Evolutionary conservation across 2,888 invertebrate genomes (phyloP).

Genomic region (Callyntrura sp.): DNA sequence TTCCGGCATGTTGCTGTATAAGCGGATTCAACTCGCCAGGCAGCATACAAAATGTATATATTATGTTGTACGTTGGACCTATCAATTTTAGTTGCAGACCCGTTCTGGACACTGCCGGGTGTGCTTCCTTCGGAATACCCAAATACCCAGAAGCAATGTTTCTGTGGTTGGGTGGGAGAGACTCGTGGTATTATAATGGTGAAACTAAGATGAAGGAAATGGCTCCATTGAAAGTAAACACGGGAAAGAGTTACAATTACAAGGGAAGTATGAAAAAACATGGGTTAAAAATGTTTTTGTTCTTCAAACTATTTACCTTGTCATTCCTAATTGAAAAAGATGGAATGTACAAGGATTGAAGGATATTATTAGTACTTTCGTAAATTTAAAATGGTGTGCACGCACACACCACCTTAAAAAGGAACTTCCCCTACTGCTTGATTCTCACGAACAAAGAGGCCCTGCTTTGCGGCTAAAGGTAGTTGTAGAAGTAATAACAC

Average conservation of each 20-base stretch:
- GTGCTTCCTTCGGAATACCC: neutral
- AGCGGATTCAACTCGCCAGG: neutral
- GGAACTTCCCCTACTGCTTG: neutral
- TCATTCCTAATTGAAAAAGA: slow-evolving; percentile 76
- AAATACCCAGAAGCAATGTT: neutral
- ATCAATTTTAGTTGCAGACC: neutral
- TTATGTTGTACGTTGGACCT: too few species aligned
- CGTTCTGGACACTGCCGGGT: neutral
- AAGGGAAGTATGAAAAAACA: neutral
- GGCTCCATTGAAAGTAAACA: neutral
- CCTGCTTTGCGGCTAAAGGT: neutral
- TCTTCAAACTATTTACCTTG: slow-evolving; percentile 66
- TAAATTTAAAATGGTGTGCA: slow-evolving; percentile 58
- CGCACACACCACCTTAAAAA: neutral
- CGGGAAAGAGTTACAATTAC: neutral
- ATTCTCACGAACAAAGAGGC: too few species aligned
- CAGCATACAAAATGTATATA: neutral
- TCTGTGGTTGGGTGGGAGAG: neutral
- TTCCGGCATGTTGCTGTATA: slow-evolving; percentile 16
- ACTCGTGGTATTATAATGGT: neutral
- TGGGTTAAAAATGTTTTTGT: slow-evolving; percentile 36
- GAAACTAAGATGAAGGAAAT: neutral
- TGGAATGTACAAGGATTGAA: slow-evolving; percentile 56
- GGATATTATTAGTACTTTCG: slow-evolving; percentile 26
- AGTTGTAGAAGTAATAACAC: neutral